Conservation (phyloP, 2,888 invertebrate genomes). For the Cheilosia soror region DNA sequence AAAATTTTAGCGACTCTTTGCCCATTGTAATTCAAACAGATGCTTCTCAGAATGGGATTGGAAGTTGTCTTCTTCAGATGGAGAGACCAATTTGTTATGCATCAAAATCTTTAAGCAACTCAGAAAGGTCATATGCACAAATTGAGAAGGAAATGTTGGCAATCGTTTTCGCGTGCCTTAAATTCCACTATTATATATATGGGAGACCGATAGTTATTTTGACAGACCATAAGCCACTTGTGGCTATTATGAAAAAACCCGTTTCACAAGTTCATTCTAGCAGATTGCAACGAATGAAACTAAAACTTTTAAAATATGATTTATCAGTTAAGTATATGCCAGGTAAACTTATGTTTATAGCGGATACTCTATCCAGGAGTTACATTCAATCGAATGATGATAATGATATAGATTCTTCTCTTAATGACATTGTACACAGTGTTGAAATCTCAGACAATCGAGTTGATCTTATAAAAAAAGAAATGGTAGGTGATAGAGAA, state of each 20-base stretch:
- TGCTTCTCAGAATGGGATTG: constrained; percentile 37
- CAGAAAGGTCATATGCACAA: no score
- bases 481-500: background rate
- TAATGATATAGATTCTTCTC: constrained; percentile 3
- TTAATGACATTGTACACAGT: constrained; percentile 17
- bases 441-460: constrained; percentile 11
- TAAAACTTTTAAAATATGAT: constrained; percentile 6
- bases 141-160: background rate
- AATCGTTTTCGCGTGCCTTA: constrained; percentile 17
- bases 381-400: no score
- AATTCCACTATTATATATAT: constrained; percentile 28
- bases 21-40: constrained; percentile 12
- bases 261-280: constrained; percentile 36
- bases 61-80: constrained; percentile 26
- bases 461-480: constrained; percentile 19
- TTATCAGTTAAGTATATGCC: background rate
- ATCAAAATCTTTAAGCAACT: no score
- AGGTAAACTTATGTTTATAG: constrained; percentile 3
- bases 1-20: no score
- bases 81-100: background rate
- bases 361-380: background rate
- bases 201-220: constrained; percentile 8
- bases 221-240: constrained; percentile 39
- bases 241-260: constrained; percentile 40
- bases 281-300: constrained; percentile 21